Evolutionary conservation across 2,888 invertebrate genomes (phyloP), one percentile per base, ranked within the genome.

Genomic region (Oithona nana): DNA sequence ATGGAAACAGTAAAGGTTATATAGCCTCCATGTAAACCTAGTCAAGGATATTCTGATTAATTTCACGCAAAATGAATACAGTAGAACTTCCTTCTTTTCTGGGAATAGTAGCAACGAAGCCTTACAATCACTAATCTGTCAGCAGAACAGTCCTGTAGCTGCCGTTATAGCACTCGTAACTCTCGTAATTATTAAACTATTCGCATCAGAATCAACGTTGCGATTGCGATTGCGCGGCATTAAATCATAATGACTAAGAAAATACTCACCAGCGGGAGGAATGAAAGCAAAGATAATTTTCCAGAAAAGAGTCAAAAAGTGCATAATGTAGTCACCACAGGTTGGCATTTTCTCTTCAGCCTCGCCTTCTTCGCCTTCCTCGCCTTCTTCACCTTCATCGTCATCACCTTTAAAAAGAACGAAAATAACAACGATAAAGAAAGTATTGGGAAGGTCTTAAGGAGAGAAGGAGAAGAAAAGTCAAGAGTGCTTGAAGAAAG

Each of bases 251-350:
- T n/a, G n/a, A n/a, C n/a, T n/a, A n/a, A 8, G 20, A 52, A 22
- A 8, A 20, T 6, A 52, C 73, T 75, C 75, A 88, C 90, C 94
- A 76, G 97, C 97, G 28, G 98, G 98, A 69, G 98, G 97, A 66
- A 98, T 88, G 74, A 93, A 88, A 65, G 97, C 97, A 75, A 97
- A 98, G 65, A 94, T 75, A 61, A 98, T 78, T 77, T 99, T 98
- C 98, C 98, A 98, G 77, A 97, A 94, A 65, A 98, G 78, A 13
- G 97, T 94, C 66, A 97, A 76, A 71, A 88, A 84, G 76, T 99
- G 98, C 80, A 97, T 84, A 64, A 93, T 80, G 76, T 98, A 98
- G 76, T 97, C 97, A 65, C 82, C 79, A 70, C 86, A 84, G 28
- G 89, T 86, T 20, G 90, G 94, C 67, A 83, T 78, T 71, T 84